Conservation (phyloP, 2,113 vertebrate species). For the Rhagologus leucostigma region DNA sequence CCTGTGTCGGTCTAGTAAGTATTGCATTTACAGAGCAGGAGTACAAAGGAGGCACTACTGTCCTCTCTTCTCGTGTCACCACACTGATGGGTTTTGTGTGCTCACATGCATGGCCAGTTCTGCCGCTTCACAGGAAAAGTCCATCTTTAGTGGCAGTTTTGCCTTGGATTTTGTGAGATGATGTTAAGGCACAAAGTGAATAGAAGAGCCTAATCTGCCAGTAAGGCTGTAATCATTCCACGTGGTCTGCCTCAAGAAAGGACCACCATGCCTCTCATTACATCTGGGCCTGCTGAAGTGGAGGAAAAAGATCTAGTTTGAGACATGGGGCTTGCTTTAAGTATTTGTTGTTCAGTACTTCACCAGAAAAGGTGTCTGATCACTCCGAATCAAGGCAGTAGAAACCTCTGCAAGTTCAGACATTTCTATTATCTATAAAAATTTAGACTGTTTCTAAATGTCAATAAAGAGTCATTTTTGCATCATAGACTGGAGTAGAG, state of each 20-base stretch:
- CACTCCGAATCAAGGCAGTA: background rate
- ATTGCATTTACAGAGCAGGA: background rate
- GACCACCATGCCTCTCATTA: background rate
- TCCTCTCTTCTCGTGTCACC: background rate
- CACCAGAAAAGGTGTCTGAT: background rate
- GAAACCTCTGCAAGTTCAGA: background rate
- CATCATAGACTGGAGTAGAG: background rate
- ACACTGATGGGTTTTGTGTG: background rate
- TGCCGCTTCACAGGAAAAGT: background rate
- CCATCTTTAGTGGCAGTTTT: background rate
- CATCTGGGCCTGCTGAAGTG: background rate
- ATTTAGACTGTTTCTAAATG: background rate
- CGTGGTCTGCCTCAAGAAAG: background rate
- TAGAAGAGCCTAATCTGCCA: background rate
- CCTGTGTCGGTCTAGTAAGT: slow-evolving; percentile 81
- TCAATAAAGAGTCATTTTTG: background rate
- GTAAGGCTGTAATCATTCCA: background rate
- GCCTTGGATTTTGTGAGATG: background rate
- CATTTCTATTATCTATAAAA: background rate
- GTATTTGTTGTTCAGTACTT: background rate
- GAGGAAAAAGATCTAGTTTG: background rate
- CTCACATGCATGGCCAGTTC: background rate
- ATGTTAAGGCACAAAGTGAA: background rate
- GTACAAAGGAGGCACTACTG: accelerated
- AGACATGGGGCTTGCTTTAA: background rate